phyloP scores from a whole-genome alignment of 2,113 vertebrate species.

The Pipra filicauda region DNA sequence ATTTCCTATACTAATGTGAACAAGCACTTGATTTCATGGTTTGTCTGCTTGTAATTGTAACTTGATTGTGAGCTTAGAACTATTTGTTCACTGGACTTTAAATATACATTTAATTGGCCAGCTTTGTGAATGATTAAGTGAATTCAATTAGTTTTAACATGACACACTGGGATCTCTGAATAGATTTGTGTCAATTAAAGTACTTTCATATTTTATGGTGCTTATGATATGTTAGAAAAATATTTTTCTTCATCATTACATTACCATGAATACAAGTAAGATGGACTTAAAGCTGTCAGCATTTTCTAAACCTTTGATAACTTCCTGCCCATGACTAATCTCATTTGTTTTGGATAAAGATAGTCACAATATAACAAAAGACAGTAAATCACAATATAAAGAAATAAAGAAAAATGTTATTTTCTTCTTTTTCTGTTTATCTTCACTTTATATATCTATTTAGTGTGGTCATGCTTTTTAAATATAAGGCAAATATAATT shows the following conservation, averaged over 20 bases:
- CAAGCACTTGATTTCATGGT: conserved; percentile 66
- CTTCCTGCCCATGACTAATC: neutral
- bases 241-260: conserved; percentile 51
- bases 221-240: conserved; percentile 45
- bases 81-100: conserved; percentile 49
- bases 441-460: neutral
- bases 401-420: neutral
- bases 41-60: conserved; percentile 60
- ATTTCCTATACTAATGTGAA: conserved; percentile 63
- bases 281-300: neutral
- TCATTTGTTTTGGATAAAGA: neutral
- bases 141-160: conserved; percentile 63
- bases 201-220: conserved; percentile 23
- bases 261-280: neutral
- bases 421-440: neutral
- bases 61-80: conserved; percentile 55
- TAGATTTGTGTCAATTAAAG: conserved; percentile 48
- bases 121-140: conserved; percentile 51
- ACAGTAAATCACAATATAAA: neutral
- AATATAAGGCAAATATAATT: neutral
- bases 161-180: conserved; percentile 31
- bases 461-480: neutral
- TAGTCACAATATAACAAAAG: neutral
- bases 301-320: neutral
- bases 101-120: conserved; percentile 43